phyloP scores from a whole-genome alignment of 2,797 vertebrate species.

The Sebastes jordani region DNA sequence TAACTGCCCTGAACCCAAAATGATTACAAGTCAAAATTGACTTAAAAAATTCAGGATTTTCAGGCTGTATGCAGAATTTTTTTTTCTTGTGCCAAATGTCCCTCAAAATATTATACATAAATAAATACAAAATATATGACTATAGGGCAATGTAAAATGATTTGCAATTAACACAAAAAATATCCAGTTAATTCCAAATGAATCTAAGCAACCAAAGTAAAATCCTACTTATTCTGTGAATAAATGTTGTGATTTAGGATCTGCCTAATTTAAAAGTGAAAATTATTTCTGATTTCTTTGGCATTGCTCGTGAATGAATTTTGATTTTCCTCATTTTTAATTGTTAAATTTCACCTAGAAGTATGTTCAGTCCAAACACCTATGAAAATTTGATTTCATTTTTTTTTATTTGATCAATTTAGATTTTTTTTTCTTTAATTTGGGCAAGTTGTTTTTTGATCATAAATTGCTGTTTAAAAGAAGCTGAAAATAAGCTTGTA shows the following conservation, averaged over 20 bases:
- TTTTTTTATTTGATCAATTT: neutral
- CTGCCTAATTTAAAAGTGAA: neutral
- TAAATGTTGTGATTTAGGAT: neutral
- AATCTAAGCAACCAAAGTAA: neutral
- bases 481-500: neutral
- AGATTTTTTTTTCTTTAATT: neutral
- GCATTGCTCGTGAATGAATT: neutral
- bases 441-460: neutral
- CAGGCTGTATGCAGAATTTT: neutral
- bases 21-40: neutral
- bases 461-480: neutral
- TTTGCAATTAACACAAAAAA: neutral
- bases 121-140: neutral
- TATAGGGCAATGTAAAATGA: neutral
- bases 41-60: constrained; percentile 12
- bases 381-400: neutral
- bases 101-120: neutral
- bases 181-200: neutral
- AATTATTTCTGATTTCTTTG: neutral
- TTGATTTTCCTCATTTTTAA: neutral
- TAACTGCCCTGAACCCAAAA: constrained; percentile 34
- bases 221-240: neutral
- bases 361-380: neutral
- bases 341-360: neutral
- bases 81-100: neutral